These are phyloP conservation scores for Psettodes erumei DNA, from an alignment of 2,113 vertebrate genomes.

Conservation along the genomic window DNA sequence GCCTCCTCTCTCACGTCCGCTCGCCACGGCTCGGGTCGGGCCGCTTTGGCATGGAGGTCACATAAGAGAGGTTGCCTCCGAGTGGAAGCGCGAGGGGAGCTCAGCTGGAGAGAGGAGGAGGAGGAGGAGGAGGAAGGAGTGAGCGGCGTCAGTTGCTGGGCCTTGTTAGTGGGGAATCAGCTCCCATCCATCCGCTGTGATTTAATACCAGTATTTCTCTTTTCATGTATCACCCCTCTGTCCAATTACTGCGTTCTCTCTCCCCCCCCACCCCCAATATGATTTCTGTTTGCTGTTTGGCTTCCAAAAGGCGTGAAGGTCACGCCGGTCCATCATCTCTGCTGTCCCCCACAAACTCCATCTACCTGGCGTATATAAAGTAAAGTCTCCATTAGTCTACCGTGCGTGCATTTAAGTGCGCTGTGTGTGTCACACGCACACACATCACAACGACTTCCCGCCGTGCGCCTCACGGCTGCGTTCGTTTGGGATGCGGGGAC, in stretches of 20 bases:
- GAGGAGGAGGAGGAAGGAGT: no score
- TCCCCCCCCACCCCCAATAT: conserved; percentile 12
- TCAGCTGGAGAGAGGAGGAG: conserved; percentile 5
- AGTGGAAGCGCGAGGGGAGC: conserved; percentile 30
- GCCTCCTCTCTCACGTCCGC: conserved; percentile 15
- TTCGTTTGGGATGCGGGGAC: conserved; percentile 42
- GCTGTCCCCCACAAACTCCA: conserved; percentile 38
- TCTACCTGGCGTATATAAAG: conserved; percentile 46
- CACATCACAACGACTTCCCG: not conserved
- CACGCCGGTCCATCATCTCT: conserved; percentile 62
- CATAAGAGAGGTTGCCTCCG: conserved; percentile 19
- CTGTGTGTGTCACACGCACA: not conserved
- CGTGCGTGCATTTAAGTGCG: not conserved
- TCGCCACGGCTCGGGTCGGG: conserved; percentile 33
- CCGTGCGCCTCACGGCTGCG: conserved; percentile 16
- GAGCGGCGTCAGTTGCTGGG: no score
- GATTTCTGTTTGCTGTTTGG: conserved; percentile 67
- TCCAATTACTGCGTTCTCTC: conserved; percentile 48
- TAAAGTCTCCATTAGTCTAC: conserved; percentile 27
- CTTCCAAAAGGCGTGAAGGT: conserved; percentile 57
- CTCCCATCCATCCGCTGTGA: conserved; percentile 37
- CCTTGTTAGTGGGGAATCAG: conserved; percentile 62
- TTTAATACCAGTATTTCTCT: conserved; percentile 56
- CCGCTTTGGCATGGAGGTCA: conserved; percentile 20
- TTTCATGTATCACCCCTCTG: conserved; percentile 35